Conservation (phyloP, 2,113 vertebrate genomes). For the Channa argus region DNA sequence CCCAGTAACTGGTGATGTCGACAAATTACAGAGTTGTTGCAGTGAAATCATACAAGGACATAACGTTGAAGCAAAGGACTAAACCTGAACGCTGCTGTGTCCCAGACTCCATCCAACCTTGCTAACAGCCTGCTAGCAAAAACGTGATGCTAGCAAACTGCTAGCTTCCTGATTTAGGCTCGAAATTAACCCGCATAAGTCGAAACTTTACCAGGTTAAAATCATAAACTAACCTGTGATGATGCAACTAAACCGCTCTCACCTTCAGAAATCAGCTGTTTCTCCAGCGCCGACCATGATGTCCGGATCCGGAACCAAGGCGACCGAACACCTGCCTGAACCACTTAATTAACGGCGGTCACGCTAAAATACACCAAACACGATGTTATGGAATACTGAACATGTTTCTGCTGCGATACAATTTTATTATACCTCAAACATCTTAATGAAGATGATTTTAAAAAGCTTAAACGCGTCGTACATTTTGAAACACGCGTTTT, state of each 20-base stretch:
- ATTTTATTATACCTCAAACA: too few relatives aligned
- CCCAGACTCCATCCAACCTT: too few relatives aligned
- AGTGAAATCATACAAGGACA: neutral
- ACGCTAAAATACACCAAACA: accelerated
- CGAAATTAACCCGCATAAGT: neutral
- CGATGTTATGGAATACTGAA: accelerated
- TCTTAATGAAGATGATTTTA: too few relatives aligned
- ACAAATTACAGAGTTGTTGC: too few relatives aligned
- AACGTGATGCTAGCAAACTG: neutral
- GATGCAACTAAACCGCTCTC: neutral
- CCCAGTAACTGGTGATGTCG: too few relatives aligned
- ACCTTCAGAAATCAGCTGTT: slow-evolving; percentile 41
- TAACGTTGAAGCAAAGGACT: too few relatives aligned
- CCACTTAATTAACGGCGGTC: accelerated
- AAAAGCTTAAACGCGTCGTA: neutral
- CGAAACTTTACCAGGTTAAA: neutral
- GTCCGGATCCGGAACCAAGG: neutral
- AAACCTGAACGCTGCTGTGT: too few relatives aligned
- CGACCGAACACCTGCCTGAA: slow-evolving; percentile 10
- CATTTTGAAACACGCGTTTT: neutral
- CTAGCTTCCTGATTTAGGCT: neutral
- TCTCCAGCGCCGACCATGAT: neutral
- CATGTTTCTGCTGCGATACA: too few relatives aligned
- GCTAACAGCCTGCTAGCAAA: neutral
- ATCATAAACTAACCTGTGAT: accelerated